Evolutionary conservation across 2,113 vertebrate genomes (phyloP).

Genomic region (Python bivittatus): DNA sequence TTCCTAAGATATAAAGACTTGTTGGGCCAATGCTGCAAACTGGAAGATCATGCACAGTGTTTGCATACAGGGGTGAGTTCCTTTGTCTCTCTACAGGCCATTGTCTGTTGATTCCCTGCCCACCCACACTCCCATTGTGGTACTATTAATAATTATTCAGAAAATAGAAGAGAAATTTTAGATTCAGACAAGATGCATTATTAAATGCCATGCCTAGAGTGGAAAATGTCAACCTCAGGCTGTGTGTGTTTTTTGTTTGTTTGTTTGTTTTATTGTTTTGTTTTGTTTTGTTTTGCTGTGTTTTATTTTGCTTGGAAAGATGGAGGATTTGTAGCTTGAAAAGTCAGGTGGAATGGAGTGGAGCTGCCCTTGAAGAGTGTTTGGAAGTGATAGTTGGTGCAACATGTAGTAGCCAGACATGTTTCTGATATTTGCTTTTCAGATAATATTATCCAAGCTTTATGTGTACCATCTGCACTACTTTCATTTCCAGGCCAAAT

Average conservation of each 20-base stretch:
- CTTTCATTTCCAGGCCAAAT: not conserved
- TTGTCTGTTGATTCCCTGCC: not conserved
- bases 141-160: not conserved
- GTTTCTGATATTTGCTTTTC: not conserved
- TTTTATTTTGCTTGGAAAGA: not conserved
- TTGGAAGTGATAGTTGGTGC: not conserved
- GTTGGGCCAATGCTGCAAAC: conserved; percentile 8
- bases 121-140: not conserved
- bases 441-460: not conserved
- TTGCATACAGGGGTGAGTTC: conserved; percentile 51
- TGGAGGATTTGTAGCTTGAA: not conserved
- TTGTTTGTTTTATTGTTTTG: too few relatives aligned
- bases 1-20: not conserved
- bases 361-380: not conserved
- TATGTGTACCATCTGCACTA: not conserved
- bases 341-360: not conserved
- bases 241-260: not conserved
- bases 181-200: not conserved
- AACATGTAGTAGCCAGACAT: not conserved
- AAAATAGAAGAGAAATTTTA: not conserved
- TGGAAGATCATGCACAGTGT: conserved; percentile 44
- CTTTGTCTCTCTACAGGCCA: not conserved
- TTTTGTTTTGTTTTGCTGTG: not conserved
- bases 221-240: not conserved
- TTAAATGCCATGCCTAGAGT: not conserved